phyloP scores from a whole-genome alignment of 2,113 vertebrate genomes.

The Peromyscus californicus region DNA sequence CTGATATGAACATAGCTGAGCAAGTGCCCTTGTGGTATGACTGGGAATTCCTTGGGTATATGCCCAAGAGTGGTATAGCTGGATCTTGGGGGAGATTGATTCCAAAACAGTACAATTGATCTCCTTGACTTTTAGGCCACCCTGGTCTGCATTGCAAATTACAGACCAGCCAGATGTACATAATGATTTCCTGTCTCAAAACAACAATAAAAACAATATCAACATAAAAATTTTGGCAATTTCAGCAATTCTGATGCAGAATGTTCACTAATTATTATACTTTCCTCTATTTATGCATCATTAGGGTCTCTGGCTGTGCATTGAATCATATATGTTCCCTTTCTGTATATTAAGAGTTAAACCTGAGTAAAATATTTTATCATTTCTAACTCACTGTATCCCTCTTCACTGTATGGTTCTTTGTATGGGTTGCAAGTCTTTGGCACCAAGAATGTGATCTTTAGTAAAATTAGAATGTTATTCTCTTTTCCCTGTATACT shows the following conservation, averaged over 20 bases:
- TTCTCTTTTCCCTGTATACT: not conserved
- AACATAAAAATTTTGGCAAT: not conserved
- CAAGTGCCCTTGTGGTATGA: too few relatives aligned
- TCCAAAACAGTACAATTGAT: too few relatives aligned
- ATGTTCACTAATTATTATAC: not conserved
- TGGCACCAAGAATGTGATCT: not conserved
- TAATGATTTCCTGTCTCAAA: not conserved
- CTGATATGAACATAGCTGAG: too few relatives aligned
- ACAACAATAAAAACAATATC: not conserved
- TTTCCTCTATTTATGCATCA: not conserved
- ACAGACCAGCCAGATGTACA: not conserved
- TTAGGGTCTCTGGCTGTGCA: too few relatives aligned
- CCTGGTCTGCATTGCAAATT: not conserved
- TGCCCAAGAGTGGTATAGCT: too few relatives aligned
- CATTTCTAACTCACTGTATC: not conserved
- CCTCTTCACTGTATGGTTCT: not conserved
- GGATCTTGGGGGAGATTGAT: too few relatives aligned
- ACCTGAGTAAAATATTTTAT: not conserved
- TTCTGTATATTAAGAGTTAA: not conserved
- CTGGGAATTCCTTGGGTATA: too few relatives aligned
- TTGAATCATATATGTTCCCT: not conserved
- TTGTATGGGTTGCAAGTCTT: not conserved
- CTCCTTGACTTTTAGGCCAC: not conserved
- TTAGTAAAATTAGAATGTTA: not conserved
- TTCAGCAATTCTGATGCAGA: not conserved